Base-by-base conservation (phyloP, 2,888 invertebrate genomes). In the Heliconius hortense region DNA sequence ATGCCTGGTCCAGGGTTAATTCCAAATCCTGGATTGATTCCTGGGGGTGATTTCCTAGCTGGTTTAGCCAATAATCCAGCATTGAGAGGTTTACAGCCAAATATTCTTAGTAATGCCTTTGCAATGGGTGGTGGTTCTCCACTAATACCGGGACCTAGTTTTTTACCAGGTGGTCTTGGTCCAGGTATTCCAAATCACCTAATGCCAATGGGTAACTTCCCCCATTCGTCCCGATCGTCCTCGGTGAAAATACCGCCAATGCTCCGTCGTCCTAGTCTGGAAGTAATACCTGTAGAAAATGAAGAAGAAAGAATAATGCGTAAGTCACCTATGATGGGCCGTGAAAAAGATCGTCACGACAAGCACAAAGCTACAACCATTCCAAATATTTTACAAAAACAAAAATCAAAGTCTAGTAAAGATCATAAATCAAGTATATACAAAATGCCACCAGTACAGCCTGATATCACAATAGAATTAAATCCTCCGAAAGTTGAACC, bases 401-500 rank as follows among this genome's bases (percentile, higher is more conserved):
- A 89, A 82, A 93, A 92, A 82, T 86, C 88, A 68, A 94, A 93
- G 81, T 88, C 90, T 56, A 89, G 88, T 83, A 94, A 93, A 85
- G 94, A 93, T 81, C 92, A 93, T 80, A 94, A 94, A 84, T 84
- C 90, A 60, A 92, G 84, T 82, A 79, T 92, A 79, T 93, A 89
- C 81, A 93, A 93, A 87, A 93, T 94, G 93, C 93, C 94, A 60
- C 91, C 90, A 68, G 86, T 94, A 48, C 93, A 93, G 75, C 94
- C 94, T 63, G 95, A 95, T 83, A 95, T 95, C 76, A 95, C 95
- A 39, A 95, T 95, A 80, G 95, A 95, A 88, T 88, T 94, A 80
- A 94, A 94, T 84, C 93, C 94, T 80, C 93, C 94, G 59, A 90
- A 89, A 84, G 75, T 86, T 66, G 92, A 93, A 76, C 84, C 87